Percentiles rank a stretch among this genome's conserved stretches.
Evolutionary conservation across 1,140 invertebrate species (phyloP).

Genomic region (Hydropsyche tenuis): DNA sequence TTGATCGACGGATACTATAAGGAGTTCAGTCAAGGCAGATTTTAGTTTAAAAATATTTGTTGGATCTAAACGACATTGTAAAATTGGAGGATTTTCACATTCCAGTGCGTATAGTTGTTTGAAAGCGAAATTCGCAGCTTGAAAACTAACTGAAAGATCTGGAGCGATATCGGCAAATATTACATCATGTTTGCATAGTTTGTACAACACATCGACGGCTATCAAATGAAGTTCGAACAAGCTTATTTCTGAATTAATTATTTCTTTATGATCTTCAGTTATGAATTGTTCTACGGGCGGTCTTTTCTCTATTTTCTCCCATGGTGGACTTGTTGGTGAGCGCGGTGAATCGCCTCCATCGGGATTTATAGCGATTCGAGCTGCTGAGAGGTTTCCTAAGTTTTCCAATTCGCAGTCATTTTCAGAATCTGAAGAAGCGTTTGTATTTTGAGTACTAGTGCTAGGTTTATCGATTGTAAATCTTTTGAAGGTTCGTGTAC

Average conservation of each 20-base stretch:
- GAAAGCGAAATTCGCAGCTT: conserved; percentile 68
- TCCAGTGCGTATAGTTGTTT: conserved; percentile 68
- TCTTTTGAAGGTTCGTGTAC: background rate
- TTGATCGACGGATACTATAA: conserved; percentile 59
- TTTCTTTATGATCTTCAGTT: conserved; percentile 62
- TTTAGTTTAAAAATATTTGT: conserved; percentile 62
- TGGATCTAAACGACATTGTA: conserved; percentile 49
- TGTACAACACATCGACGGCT: conserved; percentile 66
- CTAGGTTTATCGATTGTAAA: too few relatives aligned
- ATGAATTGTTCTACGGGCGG: conserved; percentile 62
- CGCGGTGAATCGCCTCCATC: conserved; percentile 60
- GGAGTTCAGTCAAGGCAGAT: conserved; percentile 64
- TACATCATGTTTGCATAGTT: conserved; percentile 65
- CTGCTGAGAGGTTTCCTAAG: background rate
- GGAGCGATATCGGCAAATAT: conserved; percentile 56
- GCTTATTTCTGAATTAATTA: conserved; percentile 63
- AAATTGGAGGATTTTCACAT: conserved; percentile 59
- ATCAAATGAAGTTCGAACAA: conserved; percentile 66
- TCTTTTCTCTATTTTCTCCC: conserved; percentile 52
- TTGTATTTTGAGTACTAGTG: background rate
- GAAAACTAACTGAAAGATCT: conserved; percentile 65
- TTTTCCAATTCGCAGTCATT: background rate
- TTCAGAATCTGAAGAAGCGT: background rate
- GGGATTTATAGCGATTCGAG: conserved; percentile 49
- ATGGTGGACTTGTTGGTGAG: too few relatives aligned